phyloP scores from a whole-genome alignment of 2,888 invertebrate species.

The Microplitis manilae region DNA sequence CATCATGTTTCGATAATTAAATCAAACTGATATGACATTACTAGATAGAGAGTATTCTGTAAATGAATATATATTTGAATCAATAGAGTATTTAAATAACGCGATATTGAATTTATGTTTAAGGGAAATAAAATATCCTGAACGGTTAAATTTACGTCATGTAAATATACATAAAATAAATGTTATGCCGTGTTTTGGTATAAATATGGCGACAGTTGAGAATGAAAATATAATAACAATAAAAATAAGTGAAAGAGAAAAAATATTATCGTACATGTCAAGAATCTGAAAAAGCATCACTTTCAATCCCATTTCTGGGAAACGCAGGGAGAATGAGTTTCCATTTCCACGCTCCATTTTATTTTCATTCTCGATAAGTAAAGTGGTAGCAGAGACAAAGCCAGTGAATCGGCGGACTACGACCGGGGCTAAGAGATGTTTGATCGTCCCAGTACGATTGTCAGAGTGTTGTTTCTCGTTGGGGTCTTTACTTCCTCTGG shows the following conservation, averaged over 20 bases:
- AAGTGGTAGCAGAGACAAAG: conserved; percentile 46
- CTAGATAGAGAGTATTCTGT: neutral
- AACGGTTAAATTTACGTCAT: no score
- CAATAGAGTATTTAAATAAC: neutral
- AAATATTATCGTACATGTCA: neutral
- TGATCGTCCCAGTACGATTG: conserved; percentile 60
- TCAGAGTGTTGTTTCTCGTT: conserved; percentile 54
- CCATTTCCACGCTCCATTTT: conserved; percentile 51
- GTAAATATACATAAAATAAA: no score
- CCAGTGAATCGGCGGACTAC: conserved; percentile 31
- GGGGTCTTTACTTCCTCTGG: conserved; percentile 32
- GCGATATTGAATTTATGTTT: no score
- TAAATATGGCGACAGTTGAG: no score
- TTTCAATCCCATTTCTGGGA: conserved; percentile 27
- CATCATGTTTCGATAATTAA: neutral
- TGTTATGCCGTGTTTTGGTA: no score
- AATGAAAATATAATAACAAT: no score
- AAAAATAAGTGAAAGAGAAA: neutral
- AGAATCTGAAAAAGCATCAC: neutral
- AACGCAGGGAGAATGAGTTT: conserved; percentile 44
- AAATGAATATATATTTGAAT: neutral
- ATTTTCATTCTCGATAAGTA: conserved; percentile 55
- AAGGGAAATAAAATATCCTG: no score
- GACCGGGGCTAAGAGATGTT: conserved; percentile 49
- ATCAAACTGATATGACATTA: neutral